Evolutionary conservation across 2,797 vertebrate genomes (phyloP), one percentile per base, ranked within the genome.

Genomic region (Pseudochirops corinnae): DNA sequence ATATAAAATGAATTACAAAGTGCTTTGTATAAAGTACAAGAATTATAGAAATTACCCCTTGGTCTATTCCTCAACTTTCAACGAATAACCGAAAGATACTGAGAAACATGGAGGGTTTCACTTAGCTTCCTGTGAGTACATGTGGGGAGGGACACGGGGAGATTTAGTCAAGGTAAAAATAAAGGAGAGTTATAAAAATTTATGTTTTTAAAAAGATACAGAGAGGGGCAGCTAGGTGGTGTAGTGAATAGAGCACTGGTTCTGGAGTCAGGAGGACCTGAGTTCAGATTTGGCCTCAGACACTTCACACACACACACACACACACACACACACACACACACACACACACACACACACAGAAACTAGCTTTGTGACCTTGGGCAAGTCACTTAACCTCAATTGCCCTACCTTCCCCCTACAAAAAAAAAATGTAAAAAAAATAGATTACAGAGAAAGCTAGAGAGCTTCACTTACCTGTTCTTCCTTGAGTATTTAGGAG

Each of bases 1-100:
- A 7, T 74, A 24, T 82, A 10, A 82, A 82, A 39, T 62, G 62
- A 18, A 11, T 95, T 94, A 57, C 67, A 94, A 96, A 92, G 14
- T 91, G 87, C 4, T 91, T 16, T 3, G 56, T 62, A 26, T 46
- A 16, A 92, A 39, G 18, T 74, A 39, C 4, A 74, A 74, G n/a
- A n/a, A 74, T 74, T 46, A 4, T 5, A 67, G 3, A 33, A 1
- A 6, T 60, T 28, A 13, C 33, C 55, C 39, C n/a, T 56, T 87
- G 33, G 55, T 33, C 56, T 53, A 1, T 9, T 53, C 39, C 5
- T 29, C 5, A 24, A 39, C n/a, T 94, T 90, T 60, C 5, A 39
- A 60, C 50, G 16, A 56, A 67, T 56, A 90, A 50, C 14, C 21
- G 33, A 93, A 95, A 74, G 11, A 9, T 10, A 60, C 16, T 21